These are phyloP conservation scores for Amniataba percoides DNA, from an alignment of 2,797 vertebrate genomes.

Conservation along the genomic window DNA sequence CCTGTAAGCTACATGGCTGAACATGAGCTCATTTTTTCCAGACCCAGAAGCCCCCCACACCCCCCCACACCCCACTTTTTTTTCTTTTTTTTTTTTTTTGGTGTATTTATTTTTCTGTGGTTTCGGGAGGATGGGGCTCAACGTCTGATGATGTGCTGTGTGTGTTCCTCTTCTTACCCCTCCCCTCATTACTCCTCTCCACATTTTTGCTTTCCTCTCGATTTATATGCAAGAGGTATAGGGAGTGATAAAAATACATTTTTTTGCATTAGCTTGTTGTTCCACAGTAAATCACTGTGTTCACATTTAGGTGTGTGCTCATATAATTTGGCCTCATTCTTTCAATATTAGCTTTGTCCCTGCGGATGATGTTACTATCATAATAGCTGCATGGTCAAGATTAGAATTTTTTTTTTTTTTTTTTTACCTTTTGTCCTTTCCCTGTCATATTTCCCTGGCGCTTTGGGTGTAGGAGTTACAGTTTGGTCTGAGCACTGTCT, in stretches of 20 bases:
- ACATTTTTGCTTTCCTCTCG: slow-evolving; percentile 36
- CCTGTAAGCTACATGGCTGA: slow-evolving; percentile 65
- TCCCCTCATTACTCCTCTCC: slow-evolving; percentile 52
- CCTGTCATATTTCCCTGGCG: slow-evolving; percentile 36
- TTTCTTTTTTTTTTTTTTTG: too few relatives aligned
- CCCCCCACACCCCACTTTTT: too few relatives aligned
- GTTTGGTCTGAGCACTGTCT: slow-evolving; percentile 75
- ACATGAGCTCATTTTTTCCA: slow-evolving; percentile 79
- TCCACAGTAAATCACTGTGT: slow-evolving; percentile 53
- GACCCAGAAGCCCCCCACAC: slow-evolving; percentile 15
- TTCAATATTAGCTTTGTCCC: slow-evolving; percentile 39
- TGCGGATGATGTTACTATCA: slow-evolving; percentile 39
- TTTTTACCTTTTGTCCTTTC: slow-evolving; percentile 51
- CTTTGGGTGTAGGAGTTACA: slow-evolving; percentile 69
- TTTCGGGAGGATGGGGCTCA: slow-evolving; percentile 71
- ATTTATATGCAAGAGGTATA: slow-evolving; percentile 56
- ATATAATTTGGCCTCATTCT: slow-evolving; percentile 38
- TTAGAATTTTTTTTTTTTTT: slow-evolving; percentile 5
- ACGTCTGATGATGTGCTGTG: slow-evolving; percentile 73
- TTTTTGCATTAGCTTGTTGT: slow-evolving; percentile 50
- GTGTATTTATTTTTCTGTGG: slow-evolving; percentile 79
- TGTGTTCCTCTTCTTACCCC: slow-evolving; percentile 61
- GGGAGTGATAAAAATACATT: slow-evolving; percentile 43
- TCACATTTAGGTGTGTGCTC: slow-evolving; percentile 23
- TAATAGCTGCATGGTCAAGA: slow-evolving; percentile 44